Conservation (phyloP, 2,888 invertebrate species). For the Drosophila sordidapex region DNA sequence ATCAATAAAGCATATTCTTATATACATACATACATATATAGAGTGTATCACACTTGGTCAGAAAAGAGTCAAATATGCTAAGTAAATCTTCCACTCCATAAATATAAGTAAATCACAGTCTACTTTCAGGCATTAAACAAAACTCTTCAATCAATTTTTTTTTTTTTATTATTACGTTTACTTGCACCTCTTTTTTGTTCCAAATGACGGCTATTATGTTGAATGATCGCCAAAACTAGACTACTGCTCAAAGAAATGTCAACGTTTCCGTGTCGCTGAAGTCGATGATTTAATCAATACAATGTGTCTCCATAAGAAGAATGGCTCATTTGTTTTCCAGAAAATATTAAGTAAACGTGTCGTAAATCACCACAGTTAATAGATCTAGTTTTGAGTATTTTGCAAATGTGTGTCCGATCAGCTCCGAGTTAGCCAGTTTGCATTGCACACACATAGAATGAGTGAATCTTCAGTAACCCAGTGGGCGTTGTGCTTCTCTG, state of each 20-base stretch:
- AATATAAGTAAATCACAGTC: constrained; percentile 2
- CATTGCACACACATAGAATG: constrained; percentile 51
- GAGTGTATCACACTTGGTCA: background rate
- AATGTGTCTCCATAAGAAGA: constrained; percentile 45
- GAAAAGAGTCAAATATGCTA: background rate
- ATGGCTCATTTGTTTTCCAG: constrained; percentile 45
- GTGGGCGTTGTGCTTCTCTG: constrained; percentile 55
- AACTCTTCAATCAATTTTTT: constrained; percentile 14
- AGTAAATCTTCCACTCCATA: background rate
- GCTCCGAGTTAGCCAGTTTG: constrained; percentile 38
- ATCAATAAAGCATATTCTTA: background rate
- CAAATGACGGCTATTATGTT: background rate
- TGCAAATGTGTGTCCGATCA: constrained; percentile 34
- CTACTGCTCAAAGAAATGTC: constrained; percentile 29
- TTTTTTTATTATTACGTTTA: background rate
- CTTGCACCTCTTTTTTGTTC: constrained; percentile 2
- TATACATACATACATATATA: background rate
- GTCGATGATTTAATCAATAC: constrained; percentile 30
- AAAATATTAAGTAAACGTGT: constrained; percentile 60
- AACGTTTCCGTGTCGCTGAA: constrained; percentile 30
- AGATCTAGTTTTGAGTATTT: constrained; percentile 66
- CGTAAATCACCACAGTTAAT: constrained; percentile 66
- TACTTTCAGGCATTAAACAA: constrained; percentile 43
- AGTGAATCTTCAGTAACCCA: constrained; percentile 42
- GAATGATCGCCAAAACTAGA: constrained; percentile 20